A percentile compares a stretch with the other conserved stretches of the same genome.
Conservation (phyloP, 2,888 invertebrate species). For the Saturnia japonica region DNA sequence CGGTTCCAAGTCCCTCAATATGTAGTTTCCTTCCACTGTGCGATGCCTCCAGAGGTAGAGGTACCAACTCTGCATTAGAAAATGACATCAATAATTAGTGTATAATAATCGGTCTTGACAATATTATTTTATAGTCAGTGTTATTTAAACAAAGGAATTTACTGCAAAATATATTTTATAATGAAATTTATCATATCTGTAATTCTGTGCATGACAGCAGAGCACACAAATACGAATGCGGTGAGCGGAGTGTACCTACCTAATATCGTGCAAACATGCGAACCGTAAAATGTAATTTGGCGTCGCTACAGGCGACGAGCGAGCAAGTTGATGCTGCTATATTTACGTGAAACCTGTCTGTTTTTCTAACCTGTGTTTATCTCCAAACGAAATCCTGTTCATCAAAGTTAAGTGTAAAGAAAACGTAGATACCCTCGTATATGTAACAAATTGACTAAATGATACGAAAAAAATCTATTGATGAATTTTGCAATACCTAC, state of each 20-base stretch:
- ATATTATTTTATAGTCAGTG: no score
- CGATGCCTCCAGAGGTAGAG: no score
- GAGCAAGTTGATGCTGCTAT: background rate
- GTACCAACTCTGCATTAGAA: no score
- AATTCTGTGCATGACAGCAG: background rate
- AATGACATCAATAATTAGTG: no score
- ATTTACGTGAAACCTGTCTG: background rate
- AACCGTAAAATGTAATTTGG: conserved; percentile 7
- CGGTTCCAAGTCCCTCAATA: no score
- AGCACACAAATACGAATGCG: background rate
- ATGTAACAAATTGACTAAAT: background rate
- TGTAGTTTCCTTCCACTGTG: no score
- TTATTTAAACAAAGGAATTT: no score
- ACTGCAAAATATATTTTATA: background rate
- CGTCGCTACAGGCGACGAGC: background rate
- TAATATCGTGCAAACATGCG: background rate
- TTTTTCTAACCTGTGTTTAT: background rate
- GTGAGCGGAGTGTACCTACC: background rate
- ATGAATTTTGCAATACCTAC: background rate
- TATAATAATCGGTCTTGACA: no score
- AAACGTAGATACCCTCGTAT: background rate
- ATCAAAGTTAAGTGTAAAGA: background rate
- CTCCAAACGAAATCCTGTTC: background rate
- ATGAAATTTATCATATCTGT: background rate
- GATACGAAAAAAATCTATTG: background rate